Evolutionary conservation across 2,797 vertebrate species (phyloP), one percentile per base, ranked within the genome.

Genomic region (Okamejei kenojei): DNA sequence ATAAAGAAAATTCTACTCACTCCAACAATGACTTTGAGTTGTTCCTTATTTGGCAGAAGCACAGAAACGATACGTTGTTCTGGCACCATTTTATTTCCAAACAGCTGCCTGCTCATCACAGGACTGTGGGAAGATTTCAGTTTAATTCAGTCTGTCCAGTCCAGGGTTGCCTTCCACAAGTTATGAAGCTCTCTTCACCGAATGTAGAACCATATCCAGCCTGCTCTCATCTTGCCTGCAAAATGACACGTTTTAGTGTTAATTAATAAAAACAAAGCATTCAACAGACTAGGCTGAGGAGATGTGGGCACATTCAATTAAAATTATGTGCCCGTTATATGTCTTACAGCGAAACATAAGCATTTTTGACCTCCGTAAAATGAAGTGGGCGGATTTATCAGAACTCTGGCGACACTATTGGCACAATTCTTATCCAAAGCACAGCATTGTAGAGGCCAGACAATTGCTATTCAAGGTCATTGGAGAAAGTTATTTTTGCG

Each of bases 11-110:
- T 92, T 15, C 58, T 86, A 95, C 97, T 95, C 93, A 99, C 98
- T 96, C 97, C 96, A 0, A 99, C 94, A 0, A 93, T 94, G 58
- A 98, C 94, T 94, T 97, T 97, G 95, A 98, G 96, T 94, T 97
- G 97, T 93, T 97, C 97, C 94, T 96, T 97, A 94, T 96, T 97
- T 93, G 98, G 98, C 93, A 98, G 96, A 94, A 98, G 96, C 93
- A 99, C 97, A 0, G 97, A 98, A 94, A 99, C 94, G 0, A 93
- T 97, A 93, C 97, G 97, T 94, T 95, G 95, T 35, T 68, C 90
- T 26, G 73, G 71, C 65, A 76, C 76, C 73, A 92, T 76, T 76
- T 92, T 92, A 92, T 74, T 74, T 54, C 45, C 35, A 11, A 76
- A 92, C 17, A 74, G 35, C 93, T 97, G 97, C 0, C 95, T 97